Conservation (phyloP, 2,797 vertebrate genomes). For the Toxotes lorentzi region DNA sequence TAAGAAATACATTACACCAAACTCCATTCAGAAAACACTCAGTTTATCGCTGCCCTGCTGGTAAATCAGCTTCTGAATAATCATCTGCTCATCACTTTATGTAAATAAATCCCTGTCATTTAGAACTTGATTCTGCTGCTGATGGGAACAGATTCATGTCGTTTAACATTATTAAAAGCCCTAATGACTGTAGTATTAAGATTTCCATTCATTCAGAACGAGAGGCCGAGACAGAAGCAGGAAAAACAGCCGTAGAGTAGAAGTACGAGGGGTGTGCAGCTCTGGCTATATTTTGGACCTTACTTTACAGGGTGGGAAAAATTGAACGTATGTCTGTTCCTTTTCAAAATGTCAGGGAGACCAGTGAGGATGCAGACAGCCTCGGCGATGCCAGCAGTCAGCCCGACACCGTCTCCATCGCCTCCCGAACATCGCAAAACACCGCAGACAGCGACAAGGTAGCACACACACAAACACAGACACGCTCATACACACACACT, state of each 20-base stretch:
- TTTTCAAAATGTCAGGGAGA: conserved; percentile 85
- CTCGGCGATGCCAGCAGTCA: conserved; percentile 98
- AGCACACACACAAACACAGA: conserved; percentile 45
- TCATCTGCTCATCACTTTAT: too few species aligned
- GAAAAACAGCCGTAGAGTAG: background rate
- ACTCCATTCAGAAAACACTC: conserved; percentile 1
- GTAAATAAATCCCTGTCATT: background rate
- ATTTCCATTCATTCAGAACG: too few species aligned
- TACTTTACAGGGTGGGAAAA: background rate
- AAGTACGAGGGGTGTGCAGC: background rate
- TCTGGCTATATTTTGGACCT: background rate
- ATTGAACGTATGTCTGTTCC: background rate
- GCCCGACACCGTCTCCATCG: conserved; percentile 97
- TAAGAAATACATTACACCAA: background rate
- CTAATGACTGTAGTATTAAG: background rate
- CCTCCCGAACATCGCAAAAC: conserved; percentile 97
- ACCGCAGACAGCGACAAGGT: conserved; percentile 99
- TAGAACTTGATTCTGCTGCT: too few species aligned
- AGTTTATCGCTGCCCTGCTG: background rate
- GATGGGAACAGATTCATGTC: too few species aligned
- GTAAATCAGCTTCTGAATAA: background rate
- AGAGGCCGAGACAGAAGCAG: background rate
- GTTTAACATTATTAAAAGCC: too few species aligned
- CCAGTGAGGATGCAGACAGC: conserved; percentile 95
- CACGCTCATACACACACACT: background rate